phyloP scores from a whole-genome alignment of 2,888 invertebrate species.

The Eristalis arbustorum region DNA sequence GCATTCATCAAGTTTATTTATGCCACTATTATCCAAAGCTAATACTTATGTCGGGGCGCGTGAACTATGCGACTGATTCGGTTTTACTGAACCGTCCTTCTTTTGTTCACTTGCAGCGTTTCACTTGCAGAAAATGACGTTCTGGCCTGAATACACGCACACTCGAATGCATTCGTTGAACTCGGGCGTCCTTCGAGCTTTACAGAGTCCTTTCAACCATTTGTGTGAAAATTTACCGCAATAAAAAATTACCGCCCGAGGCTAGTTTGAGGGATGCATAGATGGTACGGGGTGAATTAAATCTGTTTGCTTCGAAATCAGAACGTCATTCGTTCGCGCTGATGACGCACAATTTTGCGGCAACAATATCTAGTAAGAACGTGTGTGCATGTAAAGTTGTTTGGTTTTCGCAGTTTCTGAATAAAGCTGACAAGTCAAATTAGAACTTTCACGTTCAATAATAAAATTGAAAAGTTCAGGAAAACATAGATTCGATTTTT shows the following conservation, averaged over 20 bases:
- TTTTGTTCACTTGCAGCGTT: neutral
- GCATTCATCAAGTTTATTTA: slow-evolving; percentile 39
- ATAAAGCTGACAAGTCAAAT: no score
- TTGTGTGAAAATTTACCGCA: neutral
- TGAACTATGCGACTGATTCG: neutral
- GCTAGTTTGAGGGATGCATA: neutral
- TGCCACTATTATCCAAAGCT: slow-evolving; percentile 26
- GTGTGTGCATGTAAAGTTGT: no score
- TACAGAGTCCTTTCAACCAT: neutral
- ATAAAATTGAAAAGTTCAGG: no score
- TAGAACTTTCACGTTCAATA: no score
- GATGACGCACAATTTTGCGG: no score
- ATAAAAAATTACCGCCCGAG: neutral
- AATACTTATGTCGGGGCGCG: neutral
- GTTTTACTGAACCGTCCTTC: neutral
- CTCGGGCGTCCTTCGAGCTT: neutral
- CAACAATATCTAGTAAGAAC: no score
- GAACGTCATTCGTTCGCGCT: no score
- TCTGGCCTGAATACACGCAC: neutral
- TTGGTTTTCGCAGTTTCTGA: no score
- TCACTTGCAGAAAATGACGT: neutral
- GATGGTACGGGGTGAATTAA: no score
- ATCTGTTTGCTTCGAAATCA: no score
- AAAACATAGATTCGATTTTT: no score
- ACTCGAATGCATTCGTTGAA: neutral